Conservation (phyloP, 2,797 vertebrate species). For the Crocodylus rhombifer region DNA sequence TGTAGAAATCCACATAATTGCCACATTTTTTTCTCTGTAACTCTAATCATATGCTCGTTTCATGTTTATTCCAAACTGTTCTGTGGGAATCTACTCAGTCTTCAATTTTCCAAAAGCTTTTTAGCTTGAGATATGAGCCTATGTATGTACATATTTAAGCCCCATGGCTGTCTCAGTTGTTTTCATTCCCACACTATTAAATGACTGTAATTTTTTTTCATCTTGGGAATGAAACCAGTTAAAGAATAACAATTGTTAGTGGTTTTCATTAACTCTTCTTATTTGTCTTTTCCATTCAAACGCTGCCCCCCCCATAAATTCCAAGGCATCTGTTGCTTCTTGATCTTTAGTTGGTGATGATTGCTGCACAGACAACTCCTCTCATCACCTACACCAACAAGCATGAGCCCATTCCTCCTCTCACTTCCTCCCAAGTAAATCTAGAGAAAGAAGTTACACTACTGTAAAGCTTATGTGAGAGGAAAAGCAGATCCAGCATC, state of each 20-base stretch:
- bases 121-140: background rate
- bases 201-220: slow-evolving; percentile 3
- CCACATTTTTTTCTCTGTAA: background rate
- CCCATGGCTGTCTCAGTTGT: background rate
- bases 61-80: background rate
- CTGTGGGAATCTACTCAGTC: accelerated
- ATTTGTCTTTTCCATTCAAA: slow-evolving; percentile 12
- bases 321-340: background rate
- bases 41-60: background rate
- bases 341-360: background rate
- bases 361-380: background rate
- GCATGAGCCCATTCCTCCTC: background rate
- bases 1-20: background rate
- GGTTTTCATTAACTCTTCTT: slow-evolving; percentile 29
- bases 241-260: slow-evolving; percentile 3
- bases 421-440: slow-evolving; percentile 12
- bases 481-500: slow-evolving; percentile 5
- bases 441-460: background rate
- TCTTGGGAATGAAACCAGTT: slow-evolving; percentile 46
- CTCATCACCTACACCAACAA: background rate
- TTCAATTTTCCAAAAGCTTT: background rate
- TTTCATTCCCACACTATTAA: slow-evolving; percentile 48
- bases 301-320: background rate
- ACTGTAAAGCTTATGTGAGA: slow-evolving; percentile 22
- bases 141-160: background rate